Conservation (phyloP, 2,113 vertebrate genomes). For the Datnioides undecimradiatus region DNA sequence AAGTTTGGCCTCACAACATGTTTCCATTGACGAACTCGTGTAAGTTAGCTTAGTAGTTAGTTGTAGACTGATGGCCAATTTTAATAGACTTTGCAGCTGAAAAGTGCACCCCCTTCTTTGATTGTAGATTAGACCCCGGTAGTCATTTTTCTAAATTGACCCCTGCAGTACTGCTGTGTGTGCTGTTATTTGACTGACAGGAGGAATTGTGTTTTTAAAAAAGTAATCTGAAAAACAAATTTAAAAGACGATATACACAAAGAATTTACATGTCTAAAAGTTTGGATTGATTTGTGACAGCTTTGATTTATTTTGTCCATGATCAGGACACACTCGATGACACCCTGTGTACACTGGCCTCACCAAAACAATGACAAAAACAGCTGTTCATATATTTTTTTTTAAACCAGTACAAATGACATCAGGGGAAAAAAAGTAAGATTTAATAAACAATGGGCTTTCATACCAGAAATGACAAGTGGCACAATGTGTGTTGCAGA, state of each 20-base stretch:
- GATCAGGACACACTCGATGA: neutral
- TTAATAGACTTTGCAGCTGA: slow-evolving; percentile 18
- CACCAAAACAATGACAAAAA: neutral
- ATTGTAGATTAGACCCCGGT: slow-evolving; percentile 51
- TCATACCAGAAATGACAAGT: neutral
- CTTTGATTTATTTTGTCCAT: neutral
- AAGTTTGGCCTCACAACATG: slow-evolving; percentile 75
- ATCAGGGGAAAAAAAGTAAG: neutral
- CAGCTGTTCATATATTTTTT: neutral
- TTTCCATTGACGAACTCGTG: slow-evolving; percentile 65
- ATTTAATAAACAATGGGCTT: neutral
- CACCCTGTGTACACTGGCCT: neutral
- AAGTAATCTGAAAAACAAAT: neutral
- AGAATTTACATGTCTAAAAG: no score
- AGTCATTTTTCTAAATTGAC: slow-evolving; percentile 17
- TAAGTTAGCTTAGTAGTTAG: slow-evolving; percentile 72
- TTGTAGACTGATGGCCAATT: slow-evolving; percentile 43
- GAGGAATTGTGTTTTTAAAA: neutral
- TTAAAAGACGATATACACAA: neutral
- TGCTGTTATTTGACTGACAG: neutral
- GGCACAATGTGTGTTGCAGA: neutral
- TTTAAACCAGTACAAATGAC: neutral
- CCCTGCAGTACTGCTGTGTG: slow-evolving; percentile 1
- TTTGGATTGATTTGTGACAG: neutral
- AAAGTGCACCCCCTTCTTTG: neutral